Percentiles rank a stretch among this genome's conserved stretches.
Evolutionary conservation across 2,113 vertebrate species (phyloP).

Genomic region (Reinhardtius hippoglossoides): DNA sequence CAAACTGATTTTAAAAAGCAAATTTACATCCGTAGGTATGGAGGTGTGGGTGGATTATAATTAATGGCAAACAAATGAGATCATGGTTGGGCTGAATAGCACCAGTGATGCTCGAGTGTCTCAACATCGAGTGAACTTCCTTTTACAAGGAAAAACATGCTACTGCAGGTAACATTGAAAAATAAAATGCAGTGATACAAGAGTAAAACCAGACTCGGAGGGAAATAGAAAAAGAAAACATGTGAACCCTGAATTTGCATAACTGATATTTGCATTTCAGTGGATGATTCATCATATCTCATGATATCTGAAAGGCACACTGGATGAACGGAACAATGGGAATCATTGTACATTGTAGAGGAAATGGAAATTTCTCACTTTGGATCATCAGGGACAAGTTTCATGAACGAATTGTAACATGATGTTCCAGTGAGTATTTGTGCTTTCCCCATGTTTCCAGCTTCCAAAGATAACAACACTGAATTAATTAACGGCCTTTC

Average conservation of each 20-base stretch:
- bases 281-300: slow-evolving; percentile 8
- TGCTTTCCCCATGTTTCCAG: background rate
- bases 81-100: background rate
- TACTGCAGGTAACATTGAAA: background rate
- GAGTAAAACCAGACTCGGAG: background rate
- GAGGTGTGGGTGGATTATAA: background rate
- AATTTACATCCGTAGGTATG: background rate
- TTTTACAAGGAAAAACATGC: background rate
- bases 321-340: slow-evolving; percentile 6
- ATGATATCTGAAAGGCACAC: background rate
- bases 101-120: background rate
- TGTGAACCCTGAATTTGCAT: background rate
- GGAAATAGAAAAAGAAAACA: background rate
- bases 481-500: slow-evolving; percentile 5
- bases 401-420: background rate
- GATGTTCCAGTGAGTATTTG: background rate
- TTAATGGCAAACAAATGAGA: slow-evolving; percentile 10
- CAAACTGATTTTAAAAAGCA: background rate
- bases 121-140: background rate
- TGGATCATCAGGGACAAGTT: background rate
- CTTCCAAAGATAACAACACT: slow-evolving; percentile 1
- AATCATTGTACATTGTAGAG: background rate
- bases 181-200: background rate
- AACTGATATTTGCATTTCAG: slow-evolving; percentile 1
- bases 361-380: background rate